A percentile compares a stretch with the other conserved stretches of the same genome.
Evolutionary conservation across 2,797 vertebrate genomes (phyloP).

Genomic region (Darevskia nairensis): DNA sequence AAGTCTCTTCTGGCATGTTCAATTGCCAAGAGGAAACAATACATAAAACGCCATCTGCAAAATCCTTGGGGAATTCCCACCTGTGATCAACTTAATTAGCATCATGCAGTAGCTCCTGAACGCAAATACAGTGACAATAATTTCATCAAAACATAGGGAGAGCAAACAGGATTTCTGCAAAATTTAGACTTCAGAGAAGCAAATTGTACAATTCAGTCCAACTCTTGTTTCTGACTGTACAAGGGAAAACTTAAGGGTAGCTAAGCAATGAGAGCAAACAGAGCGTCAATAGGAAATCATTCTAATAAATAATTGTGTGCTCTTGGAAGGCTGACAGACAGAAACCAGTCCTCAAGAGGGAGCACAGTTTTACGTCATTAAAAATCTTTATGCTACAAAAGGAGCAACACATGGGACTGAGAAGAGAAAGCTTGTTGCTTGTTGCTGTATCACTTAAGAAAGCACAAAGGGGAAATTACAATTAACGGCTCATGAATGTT

Average conservation of each 20-base stretch:
- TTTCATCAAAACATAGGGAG: constrained; percentile 57
- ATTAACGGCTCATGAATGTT: neutral
- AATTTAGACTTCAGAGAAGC: constrained; percentile 52
- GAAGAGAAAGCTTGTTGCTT: neutral
- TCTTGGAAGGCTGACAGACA: constrained; percentile 3
- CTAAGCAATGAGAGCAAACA: constrained; percentile 42
- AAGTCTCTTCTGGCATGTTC: constrained; percentile 16
- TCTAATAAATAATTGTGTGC: constrained; percentile 20
- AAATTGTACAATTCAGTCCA: constrained; percentile 16
- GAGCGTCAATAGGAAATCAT: constrained; percentile 41
- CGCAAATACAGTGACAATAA: constrained; percentile 58
- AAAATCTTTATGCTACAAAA: neutral
- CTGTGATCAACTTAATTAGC: constrained; percentile 64
- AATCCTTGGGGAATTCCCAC: constrained; percentile 65
- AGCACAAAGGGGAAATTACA: neutral
- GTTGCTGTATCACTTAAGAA: neutral
- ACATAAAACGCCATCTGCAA: constrained; percentile 58
- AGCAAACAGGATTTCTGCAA: constrained; percentile 50
- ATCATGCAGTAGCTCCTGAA: constrained; percentile 49
- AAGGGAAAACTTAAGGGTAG: constrained; percentile 43
- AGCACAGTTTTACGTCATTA: neutral
- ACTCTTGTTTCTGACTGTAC: constrained; percentile 37
- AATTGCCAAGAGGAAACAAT: constrained; percentile 51
- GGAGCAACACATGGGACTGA: neutral
- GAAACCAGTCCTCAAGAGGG: neutral